phyloP scores from a whole-genome alignment of 2,797 vertebrate species.

The Cirrhinus mrigala region DNA sequence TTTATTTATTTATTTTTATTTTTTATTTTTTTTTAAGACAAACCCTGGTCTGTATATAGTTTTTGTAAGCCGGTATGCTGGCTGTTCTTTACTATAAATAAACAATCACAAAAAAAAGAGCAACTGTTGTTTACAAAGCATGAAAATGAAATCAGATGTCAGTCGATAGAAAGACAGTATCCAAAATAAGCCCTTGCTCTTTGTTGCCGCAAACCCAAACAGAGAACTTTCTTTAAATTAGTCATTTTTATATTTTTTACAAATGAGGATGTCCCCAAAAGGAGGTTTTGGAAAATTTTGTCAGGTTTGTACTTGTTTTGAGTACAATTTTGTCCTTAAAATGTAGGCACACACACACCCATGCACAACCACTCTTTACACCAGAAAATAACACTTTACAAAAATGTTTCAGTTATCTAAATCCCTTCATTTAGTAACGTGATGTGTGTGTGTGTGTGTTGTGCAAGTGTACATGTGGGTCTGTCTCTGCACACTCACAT shows the following conservation, averaged over 20 bases:
- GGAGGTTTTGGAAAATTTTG: neutral
- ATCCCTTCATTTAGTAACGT: conserved; percentile 34
- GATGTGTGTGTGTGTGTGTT: conserved; percentile 13
- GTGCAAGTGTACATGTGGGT: neutral
- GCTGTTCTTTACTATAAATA: too few species aligned
- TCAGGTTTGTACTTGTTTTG: neutral
- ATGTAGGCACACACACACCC: neutral
- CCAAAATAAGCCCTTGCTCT: neutral
- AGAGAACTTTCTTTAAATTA: neutral
- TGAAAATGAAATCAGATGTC: neutral
- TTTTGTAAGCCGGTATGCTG: too few species aligned
- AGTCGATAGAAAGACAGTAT: neutral
- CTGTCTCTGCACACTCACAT: conserved; percentile 50
- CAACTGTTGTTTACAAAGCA: neutral
- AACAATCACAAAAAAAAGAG: too few species aligned
- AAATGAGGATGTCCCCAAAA: neutral
- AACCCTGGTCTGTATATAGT: too few species aligned
- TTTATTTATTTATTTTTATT: too few species aligned
- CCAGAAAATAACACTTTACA: neutral
- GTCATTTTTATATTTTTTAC: neutral
- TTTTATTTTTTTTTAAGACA: too few species aligned
- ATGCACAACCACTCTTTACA: neutral
- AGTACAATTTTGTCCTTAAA: neutral
- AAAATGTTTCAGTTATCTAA: conserved; percentile 20
- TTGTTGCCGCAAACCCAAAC: neutral